These are phyloP conservation scores for Uropsilus gracilis DNA, from an alignment of 2,113 vertebrate genomes.

Conservation along the genomic window DNA sequence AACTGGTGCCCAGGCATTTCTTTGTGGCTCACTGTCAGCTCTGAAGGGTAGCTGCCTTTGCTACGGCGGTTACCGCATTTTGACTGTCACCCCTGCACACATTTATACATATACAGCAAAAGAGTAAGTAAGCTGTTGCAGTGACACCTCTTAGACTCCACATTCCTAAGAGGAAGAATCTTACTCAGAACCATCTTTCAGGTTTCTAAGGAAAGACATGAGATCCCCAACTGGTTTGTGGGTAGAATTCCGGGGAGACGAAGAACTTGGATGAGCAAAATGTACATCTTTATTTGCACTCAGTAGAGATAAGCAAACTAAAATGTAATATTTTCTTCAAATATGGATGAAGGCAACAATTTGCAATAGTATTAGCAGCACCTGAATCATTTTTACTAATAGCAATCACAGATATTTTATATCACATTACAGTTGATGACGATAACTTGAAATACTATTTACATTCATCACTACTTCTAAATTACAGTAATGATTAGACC, in stretches of 20 bases:
- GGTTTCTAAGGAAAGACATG: not conserved
- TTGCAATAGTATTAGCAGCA: not conserved
- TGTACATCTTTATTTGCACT: not conserved
- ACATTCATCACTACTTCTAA: conserved; percentile 6
- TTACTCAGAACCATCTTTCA: not conserved
- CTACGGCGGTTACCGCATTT: not conserved
- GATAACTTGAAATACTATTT: conserved; percentile 45
- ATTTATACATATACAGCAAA: not conserved
- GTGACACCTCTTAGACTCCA: not conserved
- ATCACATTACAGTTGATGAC: conserved; percentile 2
- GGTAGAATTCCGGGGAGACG: not conserved
- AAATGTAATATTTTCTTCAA: conserved; percentile 29
- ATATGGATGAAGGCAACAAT: not conserved
- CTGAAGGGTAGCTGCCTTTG: not conserved
- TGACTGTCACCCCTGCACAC: not conserved
- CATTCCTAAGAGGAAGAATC: not conserved
- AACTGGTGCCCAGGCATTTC: not conserved
- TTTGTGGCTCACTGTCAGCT: not conserved
- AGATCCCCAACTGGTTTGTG: not conserved
- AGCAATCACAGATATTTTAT: not conserved
- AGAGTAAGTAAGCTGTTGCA: not conserved
- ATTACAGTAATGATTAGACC: conserved; percentile 4
- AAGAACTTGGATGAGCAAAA: not conserved
- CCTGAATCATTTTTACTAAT: conserved; percentile 1
- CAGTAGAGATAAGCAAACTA: not conserved